Base-by-base conservation (phyloP, 1,140 invertebrate genomes). In the Vollenhovia emeryi region DNA sequence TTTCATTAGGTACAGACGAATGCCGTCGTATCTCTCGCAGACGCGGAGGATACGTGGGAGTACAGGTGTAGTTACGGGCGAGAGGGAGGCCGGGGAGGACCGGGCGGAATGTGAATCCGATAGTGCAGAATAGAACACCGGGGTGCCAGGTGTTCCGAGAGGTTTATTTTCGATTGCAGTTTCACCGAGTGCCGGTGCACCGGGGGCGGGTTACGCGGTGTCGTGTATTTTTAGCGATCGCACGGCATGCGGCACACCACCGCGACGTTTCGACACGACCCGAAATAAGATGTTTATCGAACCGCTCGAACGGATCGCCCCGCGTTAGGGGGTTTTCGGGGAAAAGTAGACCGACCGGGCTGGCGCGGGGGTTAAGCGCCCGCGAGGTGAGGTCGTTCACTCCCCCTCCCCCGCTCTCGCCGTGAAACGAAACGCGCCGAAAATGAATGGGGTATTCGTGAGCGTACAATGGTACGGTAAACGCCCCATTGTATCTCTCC, bases 221-320 rank as follows among this genome's bases (percentile, higher is more conserved):
- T 87, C 68, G 86, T 80, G 84, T 93, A 93, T 93, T 92, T 93
- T 92, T 93, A 92, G 90, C 87, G 89, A 79, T 75, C 66, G 85
- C 86, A 87, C 87, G 89, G 89, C 89, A 92, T 89, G 89, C 89
- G 87, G 83, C 88, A 68, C 91, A 92, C 91, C 92, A 91, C 90
- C 87, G 91, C 90, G 76, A 91, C 84, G 88, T 92, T 92, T 93
- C 92, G 91, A 90, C 90, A 91, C 84, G 80, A 89, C 87, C 89
- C 90, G 86, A 92, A 93, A 93, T 93, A 92, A 93, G 92, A 87
- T 92, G 91, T 93, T 93, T 93, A 92, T 93, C 91, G 88, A 91
- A 91, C 85, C 66, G 71, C 78, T 55, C 76, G 71, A 18, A 33
- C 30, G 43, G 30, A 50, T 85, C 74, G 57, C 62, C n/a, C 11